A percentile compares a stretch with the other conserved stretches of the same genome.
Evolutionary conservation across 30 jellyfish, hydroid and myxozoan species (phyloP).

Genomic region (Phacellophora camtschatica): DNA sequence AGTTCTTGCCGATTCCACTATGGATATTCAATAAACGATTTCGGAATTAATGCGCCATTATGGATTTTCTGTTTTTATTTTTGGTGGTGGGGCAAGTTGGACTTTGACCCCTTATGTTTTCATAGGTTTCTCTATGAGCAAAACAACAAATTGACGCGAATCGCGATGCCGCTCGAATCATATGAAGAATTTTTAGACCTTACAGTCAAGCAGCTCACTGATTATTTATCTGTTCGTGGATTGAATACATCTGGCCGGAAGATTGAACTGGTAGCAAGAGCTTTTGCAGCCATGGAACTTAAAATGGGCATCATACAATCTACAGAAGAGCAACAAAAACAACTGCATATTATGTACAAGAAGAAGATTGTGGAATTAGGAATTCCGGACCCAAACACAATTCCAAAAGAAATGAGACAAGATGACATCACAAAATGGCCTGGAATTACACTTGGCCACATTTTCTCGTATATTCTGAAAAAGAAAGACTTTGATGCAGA

Average conservation of each 20-base stretch:
- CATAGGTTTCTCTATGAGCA: no score
- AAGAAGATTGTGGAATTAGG: background rate
- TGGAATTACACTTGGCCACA: constrained; percentile 12
- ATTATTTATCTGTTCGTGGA: constrained; percentile 13
- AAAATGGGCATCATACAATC: background rate
- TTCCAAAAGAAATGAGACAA: constrained; percentile 13
- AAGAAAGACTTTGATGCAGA: constrained; percentile 23
- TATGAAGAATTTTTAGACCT: no score
- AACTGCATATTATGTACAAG: background rate
- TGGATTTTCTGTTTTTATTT: no score
- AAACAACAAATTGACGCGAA: no score
- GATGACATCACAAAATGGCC: constrained; percentile 56
- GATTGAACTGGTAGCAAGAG: constrained; percentile 60
- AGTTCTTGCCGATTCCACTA: no score
- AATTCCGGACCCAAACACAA: constrained; percentile 5
- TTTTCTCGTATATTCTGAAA: constrained; percentile 17
- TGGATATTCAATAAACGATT: no score
- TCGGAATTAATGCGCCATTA: no score
- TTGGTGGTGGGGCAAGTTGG: no score
- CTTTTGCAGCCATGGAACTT: constrained; percentile 21
- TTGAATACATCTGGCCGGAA: constrained; percentile 2
- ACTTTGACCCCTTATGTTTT: no score
- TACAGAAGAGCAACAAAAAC: constrained; percentile 9
- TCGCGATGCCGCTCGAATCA: no score
- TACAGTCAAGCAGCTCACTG: no score